Conservation (phyloP, 2,113 vertebrate genomes). For the Lontra canadensis region DNA sequence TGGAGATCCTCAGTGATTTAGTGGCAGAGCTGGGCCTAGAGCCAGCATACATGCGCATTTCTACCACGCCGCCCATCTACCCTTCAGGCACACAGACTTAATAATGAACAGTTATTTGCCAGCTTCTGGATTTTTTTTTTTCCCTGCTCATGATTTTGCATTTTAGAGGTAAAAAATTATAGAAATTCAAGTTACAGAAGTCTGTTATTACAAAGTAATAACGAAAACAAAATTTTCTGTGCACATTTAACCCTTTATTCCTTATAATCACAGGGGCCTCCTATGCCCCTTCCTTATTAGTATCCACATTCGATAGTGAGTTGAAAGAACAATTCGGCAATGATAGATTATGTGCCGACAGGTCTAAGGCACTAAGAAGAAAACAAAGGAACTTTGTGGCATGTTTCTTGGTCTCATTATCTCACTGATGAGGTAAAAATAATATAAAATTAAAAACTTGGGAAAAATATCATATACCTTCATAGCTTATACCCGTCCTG, state of each 20-base stretch:
- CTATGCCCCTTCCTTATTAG: rapidly evolving
- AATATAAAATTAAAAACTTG: background rate
- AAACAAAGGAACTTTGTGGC: background rate
- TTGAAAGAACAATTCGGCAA: background rate
- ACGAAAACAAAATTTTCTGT: background rate
- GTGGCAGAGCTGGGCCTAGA: background rate
- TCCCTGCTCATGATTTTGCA: background rate
- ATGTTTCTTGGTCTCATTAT: background rate
- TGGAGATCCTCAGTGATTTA: background rate
- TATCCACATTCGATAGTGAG: background rate
- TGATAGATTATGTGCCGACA: too few relatives aligned
- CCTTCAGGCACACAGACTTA: rapidly evolving
- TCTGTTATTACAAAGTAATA: background rate
- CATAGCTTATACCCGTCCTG: background rate
- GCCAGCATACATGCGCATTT: background rate
- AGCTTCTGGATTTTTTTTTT: background rate
- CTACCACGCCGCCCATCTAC: rapidly evolving
- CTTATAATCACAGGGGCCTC: background rate
- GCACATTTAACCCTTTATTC: background rate
- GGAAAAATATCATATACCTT: background rate
- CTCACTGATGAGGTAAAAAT: background rate
- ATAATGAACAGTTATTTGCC: background rate
- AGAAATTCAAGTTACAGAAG: background rate
- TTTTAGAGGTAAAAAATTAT: background rate
- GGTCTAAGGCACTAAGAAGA: background rate